phyloP scores from a whole-genome alignment of 2,888 invertebrate species.

The Microdon myrmicae region DNA sequence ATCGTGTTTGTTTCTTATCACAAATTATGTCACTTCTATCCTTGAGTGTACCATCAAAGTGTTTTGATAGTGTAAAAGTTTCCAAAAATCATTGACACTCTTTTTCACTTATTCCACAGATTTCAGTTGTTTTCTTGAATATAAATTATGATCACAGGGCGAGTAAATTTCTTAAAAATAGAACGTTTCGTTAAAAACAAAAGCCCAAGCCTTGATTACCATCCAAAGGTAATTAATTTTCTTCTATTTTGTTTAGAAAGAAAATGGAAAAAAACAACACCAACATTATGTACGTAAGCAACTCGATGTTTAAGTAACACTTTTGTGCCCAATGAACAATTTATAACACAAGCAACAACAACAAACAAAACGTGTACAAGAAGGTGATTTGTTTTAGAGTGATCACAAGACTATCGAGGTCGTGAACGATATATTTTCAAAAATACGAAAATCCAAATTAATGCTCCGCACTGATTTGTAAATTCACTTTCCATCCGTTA shows the following conservation, averaged over 20 bases:
- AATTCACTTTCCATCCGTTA: conserved; percentile 5
- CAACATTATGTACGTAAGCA: conserved; percentile 5
- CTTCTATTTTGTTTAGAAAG: conserved; percentile 42
- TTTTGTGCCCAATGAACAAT: conserved; percentile 24
- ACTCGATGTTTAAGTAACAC: conserved; percentile 15
- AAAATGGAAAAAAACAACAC: too few relatives aligned
- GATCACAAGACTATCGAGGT: conserved; percentile 14
- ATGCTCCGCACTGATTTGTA: conserved; percentile 6
- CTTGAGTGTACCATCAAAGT: too few relatives aligned
- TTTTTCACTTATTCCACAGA: background rate
- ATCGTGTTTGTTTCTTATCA: too few relatives aligned
- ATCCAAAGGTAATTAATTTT: conserved; percentile 35
- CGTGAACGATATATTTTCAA: conserved; percentile 11
- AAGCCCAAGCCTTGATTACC: conserved; percentile 14
- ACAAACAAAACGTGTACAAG: conserved; percentile 11
- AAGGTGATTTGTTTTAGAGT: conserved; percentile 5
- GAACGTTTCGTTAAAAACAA: conserved; percentile 7
- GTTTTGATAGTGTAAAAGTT: too few relatives aligned
- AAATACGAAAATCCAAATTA: conserved; percentile 12
- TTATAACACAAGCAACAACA: conserved; percentile 4
- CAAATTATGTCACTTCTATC: too few relatives aligned
- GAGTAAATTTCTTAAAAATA: conserved; percentile 14
- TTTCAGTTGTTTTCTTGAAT: background rate
- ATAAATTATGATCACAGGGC: background rate
- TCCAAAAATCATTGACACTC: too few relatives aligned